A percentile compares a stretch with the other conserved stretches of the same genome.
Conservation (phyloP, 2,113 vertebrate species). For the Jaculus jaculus region DNA sequence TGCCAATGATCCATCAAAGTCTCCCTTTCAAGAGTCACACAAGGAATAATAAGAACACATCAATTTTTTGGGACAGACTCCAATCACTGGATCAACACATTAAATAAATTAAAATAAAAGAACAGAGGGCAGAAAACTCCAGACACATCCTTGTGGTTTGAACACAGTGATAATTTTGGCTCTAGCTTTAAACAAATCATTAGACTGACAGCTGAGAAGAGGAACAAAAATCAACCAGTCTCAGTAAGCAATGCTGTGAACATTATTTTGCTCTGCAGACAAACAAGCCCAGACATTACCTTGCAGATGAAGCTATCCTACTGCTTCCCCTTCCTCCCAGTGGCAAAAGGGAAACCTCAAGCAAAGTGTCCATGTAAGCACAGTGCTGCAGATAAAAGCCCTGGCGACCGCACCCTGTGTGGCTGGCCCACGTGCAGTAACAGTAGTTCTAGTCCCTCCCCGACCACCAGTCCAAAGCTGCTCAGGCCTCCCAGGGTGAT, state of each 20-base stretch:
- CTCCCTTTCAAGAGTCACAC: background rate
- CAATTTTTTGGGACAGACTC: conserved; percentile 3
- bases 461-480: conserved; percentile 77
- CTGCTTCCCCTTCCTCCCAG: conserved; percentile 64
- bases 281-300: conserved; percentile 75
- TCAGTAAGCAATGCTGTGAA: background rate
- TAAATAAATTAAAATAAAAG: conserved; percentile 44
- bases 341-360: conserved; percentile 62
- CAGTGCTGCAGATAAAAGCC: conserved; percentile 81
- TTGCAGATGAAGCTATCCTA: conserved; percentile 61
- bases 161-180: background rate
- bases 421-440: conserved; percentile 72
- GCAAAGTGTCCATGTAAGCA: conserved; percentile 61
- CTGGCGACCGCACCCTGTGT: conserved; percentile 66
- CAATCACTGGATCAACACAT: background rate
- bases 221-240: conserved; percentile 9
- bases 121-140: conserved; percentile 13
- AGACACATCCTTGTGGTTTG: background rate
- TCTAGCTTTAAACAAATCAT: conserved; percentile 57
- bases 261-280: background rate
- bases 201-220: conserved; percentile 40
- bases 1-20: background rate
- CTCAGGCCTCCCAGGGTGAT: conserved; percentile 87
- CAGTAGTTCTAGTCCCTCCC: conserved; percentile 72
- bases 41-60: conserved; percentile 1